Evolutionary conservation across 2,888 invertebrate genomes (phyloP), one percentile per base, ranked within the genome.

Genomic region (Drosophila emarginata): DNA sequence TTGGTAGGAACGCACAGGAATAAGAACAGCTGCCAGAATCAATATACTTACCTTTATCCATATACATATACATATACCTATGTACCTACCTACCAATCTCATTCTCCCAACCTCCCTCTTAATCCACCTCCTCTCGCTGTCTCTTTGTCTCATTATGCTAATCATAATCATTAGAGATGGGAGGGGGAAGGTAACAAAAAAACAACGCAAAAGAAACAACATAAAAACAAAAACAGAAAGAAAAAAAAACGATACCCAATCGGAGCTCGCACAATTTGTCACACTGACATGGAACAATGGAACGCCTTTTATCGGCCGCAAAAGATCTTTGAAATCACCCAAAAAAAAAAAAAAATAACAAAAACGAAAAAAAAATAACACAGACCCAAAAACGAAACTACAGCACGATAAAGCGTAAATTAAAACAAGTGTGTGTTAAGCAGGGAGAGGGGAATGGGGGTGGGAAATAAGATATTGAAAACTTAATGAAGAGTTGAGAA

Each of bases 131-230:
- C 32, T n/a, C 39, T 18, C 37, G 40, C 56, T 59, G 53, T 57
- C 62, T 57, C 63, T 66, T 45, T 45, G 45, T 11, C 77, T 80
- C 81, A 82, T 82, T 82, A 82, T 82, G 87, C 87, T 86, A 82
- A 82, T 86, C 84, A 84, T 87, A 80, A 77, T 82, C 76, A 86
- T 82, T 84, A 84, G 79, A 67, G 67, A 60, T 67, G 57, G 7
- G 32, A 4, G 32, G 32, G 32, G 9, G 9, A 32, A 9, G n/a
- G n/a, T n/a, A n/a, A n/a, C n/a, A n/a, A n/a, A n/a, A n/a, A n/a
- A n/a, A n/a, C n/a, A n/a, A n/a, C n/a, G n/a, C n/a, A n/a, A 7
- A 32, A 32, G 4, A 32, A 32, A 32, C 7, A 32, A 32, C 32
- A 32, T 32, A 32, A 32, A 61, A 14, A 64, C 63, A 21, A 72